Evolutionary conservation across 2,797 vertebrate species (phyloP).

Genomic region (Diplodus puntazzo): DNA sequence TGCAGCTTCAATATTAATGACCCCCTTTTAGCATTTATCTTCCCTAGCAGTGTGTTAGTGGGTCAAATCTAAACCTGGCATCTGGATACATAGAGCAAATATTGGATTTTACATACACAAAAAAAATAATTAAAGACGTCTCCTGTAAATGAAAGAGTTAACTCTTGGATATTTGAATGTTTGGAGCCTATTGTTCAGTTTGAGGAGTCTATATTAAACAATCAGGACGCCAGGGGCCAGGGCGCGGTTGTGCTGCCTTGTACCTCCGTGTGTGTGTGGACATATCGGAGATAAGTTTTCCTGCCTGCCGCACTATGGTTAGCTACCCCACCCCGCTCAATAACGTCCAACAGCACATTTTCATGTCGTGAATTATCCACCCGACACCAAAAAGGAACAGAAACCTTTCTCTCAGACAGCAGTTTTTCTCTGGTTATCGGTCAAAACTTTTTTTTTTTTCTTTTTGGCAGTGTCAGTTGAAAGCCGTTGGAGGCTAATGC

Average conservation of each 20-base stretch:
- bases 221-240: constrained; percentile 64
- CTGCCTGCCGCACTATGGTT: constrained; percentile 74
- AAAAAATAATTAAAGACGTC: not conserved
- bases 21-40: constrained; percentile 6
- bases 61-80: constrained; percentile 42
- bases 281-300: constrained; percentile 75
- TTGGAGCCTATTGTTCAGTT: constrained; percentile 23
- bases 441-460: not conserved
- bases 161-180: not conserved
- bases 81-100: constrained; percentile 13
- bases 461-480: constrained; percentile 14
- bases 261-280: constrained; percentile 65
- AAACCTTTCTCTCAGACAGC: not conserved
- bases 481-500: constrained; percentile 39
- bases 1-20: constrained; percentile 20
- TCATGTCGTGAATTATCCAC: constrained; percentile 3
- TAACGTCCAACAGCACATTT: constrained; percentile 47
- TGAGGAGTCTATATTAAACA: not conserved
- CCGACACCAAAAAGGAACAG: not conserved
- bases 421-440: not conserved
- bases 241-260: constrained; percentile 75
- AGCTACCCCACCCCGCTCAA: constrained; percentile 73
- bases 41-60: constrained; percentile 44
- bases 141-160: not conserved
- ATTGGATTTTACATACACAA: not conserved